A percentile compares a stretch with the other conserved stretches of the same genome.
Evolutionary conservation across 1,140 invertebrate species (phyloP).

Genomic region (Cyclina sinensis): DNA sequence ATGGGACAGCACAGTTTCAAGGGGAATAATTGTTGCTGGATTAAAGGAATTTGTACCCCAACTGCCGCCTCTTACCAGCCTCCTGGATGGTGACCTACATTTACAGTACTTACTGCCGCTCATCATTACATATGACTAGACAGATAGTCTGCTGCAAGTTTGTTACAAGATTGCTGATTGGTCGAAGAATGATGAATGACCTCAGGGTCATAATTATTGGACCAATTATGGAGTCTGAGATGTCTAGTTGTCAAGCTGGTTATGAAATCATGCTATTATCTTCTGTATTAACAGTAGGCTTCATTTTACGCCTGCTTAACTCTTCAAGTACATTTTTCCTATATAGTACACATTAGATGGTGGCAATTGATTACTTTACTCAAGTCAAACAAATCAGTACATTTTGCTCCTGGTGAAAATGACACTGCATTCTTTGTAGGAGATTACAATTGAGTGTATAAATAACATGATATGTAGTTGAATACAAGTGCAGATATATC

Average conservation of each 20-base stretch:
- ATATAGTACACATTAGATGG: conserved; percentile 12
- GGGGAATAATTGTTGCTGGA: background rate
- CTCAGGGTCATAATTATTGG: conserved; percentile 47
- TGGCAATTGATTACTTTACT: background rate
- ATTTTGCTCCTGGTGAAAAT: background rate
- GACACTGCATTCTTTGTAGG: background rate
- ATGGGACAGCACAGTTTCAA: no score
- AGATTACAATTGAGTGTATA: background rate
- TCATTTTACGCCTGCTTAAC: background rate
- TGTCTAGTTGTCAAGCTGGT: conserved; percentile 44
- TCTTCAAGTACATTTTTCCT: background rate
- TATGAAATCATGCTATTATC: conserved; percentile 50
- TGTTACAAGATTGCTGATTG: conserved; percentile 61
- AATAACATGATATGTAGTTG: conserved; percentile 15
- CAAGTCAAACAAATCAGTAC: background rate
- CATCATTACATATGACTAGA: conserved; percentile 65
- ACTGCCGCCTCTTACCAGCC: conserved; percentile 18
- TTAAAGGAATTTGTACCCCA: background rate
- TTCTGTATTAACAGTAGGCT: conserved; percentile 30
- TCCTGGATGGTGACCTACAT: conserved; percentile 45
- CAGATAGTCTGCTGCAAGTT: conserved; percentile 58
- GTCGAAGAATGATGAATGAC: conserved; percentile 35
- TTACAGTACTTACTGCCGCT: conserved; percentile 20
- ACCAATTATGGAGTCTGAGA: conserved; percentile 68
- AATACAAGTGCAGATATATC: conserved; percentile 7